Evolutionary conservation across 2,888 invertebrate species (phyloP).

Genomic region (Schizotus pectinicornis): DNA sequence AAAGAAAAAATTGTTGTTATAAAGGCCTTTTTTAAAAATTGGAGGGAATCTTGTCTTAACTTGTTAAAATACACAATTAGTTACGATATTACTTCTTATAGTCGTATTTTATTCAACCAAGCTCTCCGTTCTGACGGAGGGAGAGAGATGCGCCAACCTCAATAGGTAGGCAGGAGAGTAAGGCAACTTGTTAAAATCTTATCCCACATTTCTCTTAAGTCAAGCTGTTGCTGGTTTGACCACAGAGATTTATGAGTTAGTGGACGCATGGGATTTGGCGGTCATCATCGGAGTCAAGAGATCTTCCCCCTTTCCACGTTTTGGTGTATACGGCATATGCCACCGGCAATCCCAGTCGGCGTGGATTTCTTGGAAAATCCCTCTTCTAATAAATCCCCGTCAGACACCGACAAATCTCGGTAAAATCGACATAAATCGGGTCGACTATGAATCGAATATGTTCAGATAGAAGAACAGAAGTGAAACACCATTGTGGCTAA

Average conservation of each 20-base stretch:
- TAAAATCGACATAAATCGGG: constrained; percentile 1
- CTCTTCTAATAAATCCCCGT: constrained; percentile 26
- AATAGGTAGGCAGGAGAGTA: too few species aligned
- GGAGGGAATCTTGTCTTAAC: neutral
- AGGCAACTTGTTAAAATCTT: constrained; percentile 13
- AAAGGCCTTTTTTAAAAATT: too few species aligned
- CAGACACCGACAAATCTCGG: constrained; percentile 18
- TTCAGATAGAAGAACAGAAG: too few species aligned
- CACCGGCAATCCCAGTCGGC: constrained; percentile 1
- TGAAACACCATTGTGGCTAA: too few species aligned
- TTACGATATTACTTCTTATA: neutral
- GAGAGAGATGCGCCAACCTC: neutral
- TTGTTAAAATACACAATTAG: neutral
- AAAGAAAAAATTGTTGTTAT: too few species aligned
- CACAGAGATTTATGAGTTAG: constrained; percentile 33
- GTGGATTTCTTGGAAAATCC: constrained; percentile 20
- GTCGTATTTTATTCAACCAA: neutral
- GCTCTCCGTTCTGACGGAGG: constrained; percentile 6
- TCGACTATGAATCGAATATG: too few species aligned
- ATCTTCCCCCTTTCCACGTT: constrained; percentile 7
- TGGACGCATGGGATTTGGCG: constrained; percentile 31
- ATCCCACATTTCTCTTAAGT: constrained; percentile 11
- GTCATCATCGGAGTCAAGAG: constrained; percentile 29
- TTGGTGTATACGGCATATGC: constrained; percentile 13
- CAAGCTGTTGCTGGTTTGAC: constrained; percentile 24